Base-by-base conservation (phyloP, 2,888 invertebrate genomes). In the Horisme vitalbata region DNA sequence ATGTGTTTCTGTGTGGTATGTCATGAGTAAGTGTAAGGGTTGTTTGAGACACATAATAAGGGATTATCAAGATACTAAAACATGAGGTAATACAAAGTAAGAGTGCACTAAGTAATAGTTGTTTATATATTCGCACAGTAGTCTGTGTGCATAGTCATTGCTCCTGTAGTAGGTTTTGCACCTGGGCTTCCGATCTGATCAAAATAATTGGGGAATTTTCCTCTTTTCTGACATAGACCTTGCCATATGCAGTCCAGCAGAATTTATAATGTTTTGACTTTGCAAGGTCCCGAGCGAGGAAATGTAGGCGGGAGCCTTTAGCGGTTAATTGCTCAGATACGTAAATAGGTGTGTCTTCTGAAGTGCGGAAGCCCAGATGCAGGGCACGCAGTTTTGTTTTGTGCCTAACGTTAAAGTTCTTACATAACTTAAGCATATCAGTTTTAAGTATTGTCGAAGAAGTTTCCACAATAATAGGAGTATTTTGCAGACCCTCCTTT, bases 351-450 rank as follows among this genome's bases (percentile, higher is more conserved):
- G 32, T 35, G 20, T 46, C 35, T 26, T 41, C 35, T 11, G 24
- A 31, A 3, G 26, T 20, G 20, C 30, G 39, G 8, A 34, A 33
- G 12, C 41, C 37, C n/a, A 47, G 10, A 20, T 47, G 47, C 8
- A 36, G 26, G 8, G 26, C 26, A 18, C 47, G 36, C 15, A 47
- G 21, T 18, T 47, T 47, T 12, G 33, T 27, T n/a, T 37, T 36
- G 7, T 41, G 32, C 10, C 33, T 33, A 4, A 37, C 28, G 13
- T 47, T 41, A 15, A 41, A 47, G 12, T 24, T 28, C 18, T 47
- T 47, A 8, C 31, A 32, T 28, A 37, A 10, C 23, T 47, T 41
- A 12, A 47, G 6, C n/a, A 47, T 37, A 12, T 27, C 35, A 12
- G 10, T 37, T 10, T 41, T 47, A 3, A 37, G 8, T 5, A 41